Evolutionary conservation across 2,888 invertebrate genomes (phyloP).

Genomic region (Clostera curtula): DNA sequence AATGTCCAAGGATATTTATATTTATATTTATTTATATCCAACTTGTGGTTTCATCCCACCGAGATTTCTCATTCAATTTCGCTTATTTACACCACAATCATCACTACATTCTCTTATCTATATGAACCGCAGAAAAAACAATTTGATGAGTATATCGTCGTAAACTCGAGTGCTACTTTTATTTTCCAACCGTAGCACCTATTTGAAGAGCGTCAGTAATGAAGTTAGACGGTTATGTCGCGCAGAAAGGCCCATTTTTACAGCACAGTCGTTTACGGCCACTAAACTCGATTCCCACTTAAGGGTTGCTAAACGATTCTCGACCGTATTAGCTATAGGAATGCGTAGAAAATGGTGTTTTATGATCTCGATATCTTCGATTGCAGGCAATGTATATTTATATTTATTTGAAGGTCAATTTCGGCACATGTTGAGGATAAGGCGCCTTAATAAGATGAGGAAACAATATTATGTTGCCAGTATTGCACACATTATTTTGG

Average conservation of each 20-base stretch:
- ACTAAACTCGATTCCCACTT: conserved; percentile 50
- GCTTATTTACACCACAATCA: no score
- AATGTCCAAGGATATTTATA: no score
- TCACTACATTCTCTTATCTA: no score
- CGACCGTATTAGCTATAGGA: conserved; percentile 30
- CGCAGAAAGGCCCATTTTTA: conserved; percentile 36
- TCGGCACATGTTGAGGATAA: not conserved
- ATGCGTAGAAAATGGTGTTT: conserved; percentile 26
- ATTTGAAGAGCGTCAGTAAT: conserved; percentile 34
- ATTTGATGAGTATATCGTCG: not conserved
- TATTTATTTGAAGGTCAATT: not conserved
- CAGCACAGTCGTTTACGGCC: conserved; percentile 48
- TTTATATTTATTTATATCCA: no score
- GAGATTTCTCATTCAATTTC: no score
- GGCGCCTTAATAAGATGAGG: no score
- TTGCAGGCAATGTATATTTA: conserved; percentile 1
- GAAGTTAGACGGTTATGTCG: conserved; percentile 52
- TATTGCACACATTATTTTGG: no score
- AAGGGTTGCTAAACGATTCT: conserved; percentile 44
- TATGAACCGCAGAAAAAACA: no score
- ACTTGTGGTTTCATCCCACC: no score
- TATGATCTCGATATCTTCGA: conserved; percentile 19
- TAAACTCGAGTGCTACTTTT: conserved; percentile 1
- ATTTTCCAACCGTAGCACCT: conserved; percentile 2
- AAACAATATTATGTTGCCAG: no score